Conservation (phyloP, 2,797 vertebrate species). For the Todus mexicanus region DNA sequence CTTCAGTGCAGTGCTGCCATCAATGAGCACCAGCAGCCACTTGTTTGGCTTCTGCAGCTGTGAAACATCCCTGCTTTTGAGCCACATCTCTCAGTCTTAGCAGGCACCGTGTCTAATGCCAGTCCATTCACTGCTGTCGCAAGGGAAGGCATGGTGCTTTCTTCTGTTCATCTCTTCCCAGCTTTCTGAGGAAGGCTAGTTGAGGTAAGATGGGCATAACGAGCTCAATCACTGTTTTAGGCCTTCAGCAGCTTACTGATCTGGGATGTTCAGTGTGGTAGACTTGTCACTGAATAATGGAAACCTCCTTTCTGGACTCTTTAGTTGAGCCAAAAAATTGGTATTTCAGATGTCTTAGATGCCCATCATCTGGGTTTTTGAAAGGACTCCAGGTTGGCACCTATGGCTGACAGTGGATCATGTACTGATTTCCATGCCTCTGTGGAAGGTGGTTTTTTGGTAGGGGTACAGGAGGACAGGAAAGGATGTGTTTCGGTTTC, state of each 20-base stretch:
- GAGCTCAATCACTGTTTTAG: accelerated
- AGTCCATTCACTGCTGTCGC: not conserved
- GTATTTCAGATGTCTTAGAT: not conserved
- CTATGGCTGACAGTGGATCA: not conserved
- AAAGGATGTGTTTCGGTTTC: not conserved
- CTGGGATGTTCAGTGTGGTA: not conserved
- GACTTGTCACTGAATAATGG: not conserved
- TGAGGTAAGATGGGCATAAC: accelerated
- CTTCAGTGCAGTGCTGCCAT: accelerated
- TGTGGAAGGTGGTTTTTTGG: not conserved
- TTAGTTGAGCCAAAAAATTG: not conserved
- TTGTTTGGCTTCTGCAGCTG: not conserved
- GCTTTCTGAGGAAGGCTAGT: not conserved
- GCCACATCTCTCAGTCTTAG: not conserved
- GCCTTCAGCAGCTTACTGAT: not conserved
- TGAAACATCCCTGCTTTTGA: not conserved
- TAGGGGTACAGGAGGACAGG: not conserved
- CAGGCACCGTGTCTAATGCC: not conserved
- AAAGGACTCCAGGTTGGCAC: not conserved
- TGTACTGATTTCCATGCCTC: not conserved
- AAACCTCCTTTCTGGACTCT: not conserved
- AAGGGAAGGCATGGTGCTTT: not conserved
- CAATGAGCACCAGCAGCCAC: not conserved
- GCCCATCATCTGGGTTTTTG: not conserved
- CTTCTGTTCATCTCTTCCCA: not conserved